A percentile compares a stretch with the other conserved stretches of the same genome.
Evolutionary conservation across 1,140 invertebrate species (phyloP).

Genomic region (Andrena cerasifolii): DNA sequence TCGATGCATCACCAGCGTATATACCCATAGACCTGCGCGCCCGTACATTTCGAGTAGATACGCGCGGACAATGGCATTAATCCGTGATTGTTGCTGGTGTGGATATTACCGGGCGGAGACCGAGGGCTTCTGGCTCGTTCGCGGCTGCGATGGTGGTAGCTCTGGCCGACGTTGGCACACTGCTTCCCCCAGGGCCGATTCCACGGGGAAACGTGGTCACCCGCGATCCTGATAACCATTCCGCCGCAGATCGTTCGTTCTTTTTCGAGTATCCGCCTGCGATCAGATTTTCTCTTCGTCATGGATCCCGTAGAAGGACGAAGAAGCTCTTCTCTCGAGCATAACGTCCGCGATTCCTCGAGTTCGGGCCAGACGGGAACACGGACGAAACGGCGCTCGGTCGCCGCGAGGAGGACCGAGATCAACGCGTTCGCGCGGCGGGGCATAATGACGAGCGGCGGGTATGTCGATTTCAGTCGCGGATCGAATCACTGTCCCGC

Average conservation of each 20-base stretch:
- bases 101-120: slow-evolving; percentile 64
- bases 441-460: slow-evolving; percentile 31
- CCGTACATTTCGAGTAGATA: slow-evolving; percentile 78
- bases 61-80: slow-evolving; percentile 76
- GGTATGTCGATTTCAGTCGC: slow-evolving; percentile 40
- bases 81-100: slow-evolving; percentile 77
- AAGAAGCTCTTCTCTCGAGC: too few relatives aligned
- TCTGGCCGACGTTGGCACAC: not conserved
- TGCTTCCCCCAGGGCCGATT: not conserved
- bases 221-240: not conserved
- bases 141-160: slow-evolving; percentile 20
- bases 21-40: slow-evolving; percentile 68
- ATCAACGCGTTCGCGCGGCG: not conserved
- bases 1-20: slow-evolving; percentile 76
- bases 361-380: not conserved
- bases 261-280: too few relatives aligned
- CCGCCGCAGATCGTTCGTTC: too few relatives aligned
- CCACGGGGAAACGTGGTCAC: slow-evolving; percentile 1
- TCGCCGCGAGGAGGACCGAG: not conserved
- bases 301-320: too few relatives aligned
- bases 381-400: slow-evolving; percentile 18
- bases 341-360: not conserved
- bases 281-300: too few relatives aligned
- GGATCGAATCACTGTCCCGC: slow-evolving; percentile 52
- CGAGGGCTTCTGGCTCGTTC: slow-evolving; percentile 34